Percentiles rank a stretch among this genome's conserved stretches.
Conservation (phyloP, 2,888 invertebrate genomes). For the Pogonocherus hispidulus region DNA sequence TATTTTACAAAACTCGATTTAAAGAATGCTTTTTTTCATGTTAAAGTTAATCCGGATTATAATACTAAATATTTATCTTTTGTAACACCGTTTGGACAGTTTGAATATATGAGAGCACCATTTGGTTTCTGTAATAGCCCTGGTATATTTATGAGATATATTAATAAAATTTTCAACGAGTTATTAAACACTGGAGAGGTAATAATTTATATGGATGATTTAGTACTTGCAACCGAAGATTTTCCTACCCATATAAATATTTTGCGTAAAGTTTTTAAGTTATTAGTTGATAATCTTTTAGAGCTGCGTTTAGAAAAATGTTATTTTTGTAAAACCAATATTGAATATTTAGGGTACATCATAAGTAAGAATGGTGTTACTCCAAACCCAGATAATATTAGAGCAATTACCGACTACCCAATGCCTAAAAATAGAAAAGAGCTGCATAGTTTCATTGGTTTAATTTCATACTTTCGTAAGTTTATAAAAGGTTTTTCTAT, state of each 20-base stretch:
- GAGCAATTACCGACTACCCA: conserved; percentile 35
- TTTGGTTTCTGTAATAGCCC: background rate
- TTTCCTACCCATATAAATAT: background rate
- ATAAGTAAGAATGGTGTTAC: conserved; percentile 26
- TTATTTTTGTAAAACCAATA: background rate
- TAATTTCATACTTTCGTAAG: conserved; percentile 38
- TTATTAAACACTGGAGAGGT: background rate
- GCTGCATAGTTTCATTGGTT: conserved; percentile 36
- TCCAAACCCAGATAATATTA: conserved; percentile 33
- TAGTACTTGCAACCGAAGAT: background rate
- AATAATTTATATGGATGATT: conserved; percentile 3
- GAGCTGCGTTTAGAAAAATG: background rate
- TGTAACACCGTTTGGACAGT: background rate
- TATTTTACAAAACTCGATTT: too few species aligned
- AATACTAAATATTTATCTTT: background rate
- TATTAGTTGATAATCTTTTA: background rate
- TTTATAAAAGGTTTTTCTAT: conserved; percentile 41
- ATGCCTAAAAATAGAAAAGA: conserved; percentile 33
- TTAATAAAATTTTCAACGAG: background rate
- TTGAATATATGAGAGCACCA: background rate
- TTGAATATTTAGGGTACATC: conserved; percentile 24
- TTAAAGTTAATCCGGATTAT: background rate
- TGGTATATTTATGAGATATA: background rate
- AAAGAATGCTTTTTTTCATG: too few species aligned
- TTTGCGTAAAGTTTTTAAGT: background rate